A percentile compares a stretch with the other conserved stretches of the same genome.
Evolutionary conservation across 37 sponge, comb jelly and placozoan species (phyloP).

Genomic region (Corticium candelabrum): DNA sequence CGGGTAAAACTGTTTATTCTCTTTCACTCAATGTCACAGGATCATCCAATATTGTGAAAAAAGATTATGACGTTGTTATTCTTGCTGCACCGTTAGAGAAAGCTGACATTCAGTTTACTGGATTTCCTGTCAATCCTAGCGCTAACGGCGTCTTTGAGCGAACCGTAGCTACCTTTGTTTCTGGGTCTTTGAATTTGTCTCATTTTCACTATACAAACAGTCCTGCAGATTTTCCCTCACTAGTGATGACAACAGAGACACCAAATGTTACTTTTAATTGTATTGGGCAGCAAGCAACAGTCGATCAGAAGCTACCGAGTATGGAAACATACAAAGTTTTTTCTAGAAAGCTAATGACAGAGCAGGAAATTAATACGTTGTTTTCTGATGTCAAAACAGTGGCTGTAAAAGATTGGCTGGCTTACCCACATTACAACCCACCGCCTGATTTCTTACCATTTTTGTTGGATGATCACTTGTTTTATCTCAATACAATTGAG

Average conservation of each 20-base stretch:
- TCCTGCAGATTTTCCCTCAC: conserved; percentile 31
- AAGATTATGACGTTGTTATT: conserved; percentile 58
- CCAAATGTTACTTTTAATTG: conserved; percentile 28
- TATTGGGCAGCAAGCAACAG: conserved; percentile 37
- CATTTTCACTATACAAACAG: neutral
- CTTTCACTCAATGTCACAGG: conserved; percentile 35
- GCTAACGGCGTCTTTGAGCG: conserved; percentile 42
- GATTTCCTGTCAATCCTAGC: conserved; percentile 47
- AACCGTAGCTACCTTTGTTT: conserved; percentile 63
- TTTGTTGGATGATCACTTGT: conserved; percentile 58
- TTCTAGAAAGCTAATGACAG: conserved; percentile 1
- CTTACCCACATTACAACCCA: conserved; percentile 72
- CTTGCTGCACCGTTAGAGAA: conserved; percentile 54
- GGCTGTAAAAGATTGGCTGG: conserved; percentile 48
- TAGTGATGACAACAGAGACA: conserved; percentile 36
- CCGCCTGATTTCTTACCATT: conserved; percentile 58
- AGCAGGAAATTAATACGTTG: conserved; percentile 34
- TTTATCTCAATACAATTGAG: conserved; percentile 76
- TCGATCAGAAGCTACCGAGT: conserved; percentile 31
- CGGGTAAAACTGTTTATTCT: conserved; percentile 33
- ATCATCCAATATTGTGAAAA: neutral
- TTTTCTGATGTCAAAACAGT: neutral
- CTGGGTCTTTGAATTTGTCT: conserved; percentile 17
- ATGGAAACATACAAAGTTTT: conserved; percentile 68
- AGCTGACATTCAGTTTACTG: conserved; percentile 36